Evolutionary conservation across 2,888 invertebrate species (phyloP), one percentile per base, ranked within the genome.

Genomic region (Cantharis rufa): DNA sequence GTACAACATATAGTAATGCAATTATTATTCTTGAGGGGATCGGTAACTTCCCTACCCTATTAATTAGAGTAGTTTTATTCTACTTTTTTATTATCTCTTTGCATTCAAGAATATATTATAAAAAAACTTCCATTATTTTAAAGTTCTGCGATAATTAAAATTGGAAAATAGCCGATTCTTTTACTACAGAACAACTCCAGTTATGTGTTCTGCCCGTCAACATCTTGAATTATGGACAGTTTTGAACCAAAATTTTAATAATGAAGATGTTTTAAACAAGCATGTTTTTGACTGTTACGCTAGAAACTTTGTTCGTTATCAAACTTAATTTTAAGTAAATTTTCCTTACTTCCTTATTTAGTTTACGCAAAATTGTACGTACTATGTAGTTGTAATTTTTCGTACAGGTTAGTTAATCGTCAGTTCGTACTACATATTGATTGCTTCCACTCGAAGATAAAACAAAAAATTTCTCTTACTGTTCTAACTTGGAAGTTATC

Each of bases 401-500:
- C 5, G 32, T 32, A 32, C 13, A 7, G n/a, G 7, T n/a, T n/a
- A 48, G 5, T 48, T 48, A n/a, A 32, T n/a, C 48, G 48, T n/a
- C n/a, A 48, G 7, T 48, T 48, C n/a, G 13, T 48, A n/a, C n/a
- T n/a, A 48, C 7, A 48, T 48, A 48, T 48, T 48, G 1, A n/a
- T 48, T 48, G 2, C 48, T 48, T 21, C 13, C n/a, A n/a, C 24
- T n/a, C 10, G 18, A 11, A 66, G 24, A 24, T 66, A 66, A 66
- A 24, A 66, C 48, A 66, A 66, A 66, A 66, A 66, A 15, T 66
- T 66, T 66, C 63, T 63, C 9, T 48, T 48, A 48, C 64, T 81
- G 78, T 79, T 79, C 76, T 72, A 72, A 71, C 75, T 73, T 77
- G 71, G 63, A 62, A 74, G 78, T 79, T 79, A 77, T 77, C 80